Base-by-base conservation (phyloP, 2,888 invertebrate species). In the Chymomyza caudatula region DNA sequence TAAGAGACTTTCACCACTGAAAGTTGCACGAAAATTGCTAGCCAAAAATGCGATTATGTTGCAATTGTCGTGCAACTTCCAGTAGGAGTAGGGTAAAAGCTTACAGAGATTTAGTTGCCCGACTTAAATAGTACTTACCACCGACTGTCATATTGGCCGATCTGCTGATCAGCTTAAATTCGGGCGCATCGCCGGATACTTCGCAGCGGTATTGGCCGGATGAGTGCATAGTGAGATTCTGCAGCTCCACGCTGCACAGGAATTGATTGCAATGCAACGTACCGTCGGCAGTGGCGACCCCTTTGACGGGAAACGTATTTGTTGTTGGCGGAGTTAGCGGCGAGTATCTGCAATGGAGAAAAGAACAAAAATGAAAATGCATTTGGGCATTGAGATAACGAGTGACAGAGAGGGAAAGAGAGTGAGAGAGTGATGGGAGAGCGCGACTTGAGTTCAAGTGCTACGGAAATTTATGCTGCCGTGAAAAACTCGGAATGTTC, bases 121-220 rank as follows among this genome's bases (percentile, higher is more conserved):
- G 20, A 8, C 23, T 20, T 2, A 23, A 20, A 23, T 8, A 22
- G 4, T 73, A 86, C 86, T 4, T 84, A 93, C 93, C 92, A 81
- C 92, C 92, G 64, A 93, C 92, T 47, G 92, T 92, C 89, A 93
- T 92, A 84, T 93, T 92, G 78, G 91, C 91, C 53, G 92, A 92
- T 80, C 92, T 91, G 70, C 92, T 92, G 62, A 92, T 92, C 73
- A 93, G 90, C 77, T 92, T 91, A 81, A 93, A 93, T 74, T 92
- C 91, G 5, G 93, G 93, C 23, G 92, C 92, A 88, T 93, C 93
- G 67, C 92, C 92, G 70, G 93, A 93, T 54, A 93, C 92, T 86
- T 93, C 93, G 85, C 93, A 93, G 60, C 92, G 90, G 87, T 93
- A 93, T 43, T 92, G 91, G 15, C 93, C 93, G 23, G 89, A 88